Evolutionary conservation across 2,888 invertebrate species (phyloP).

Genomic region (Homarus gammarus): DNA sequence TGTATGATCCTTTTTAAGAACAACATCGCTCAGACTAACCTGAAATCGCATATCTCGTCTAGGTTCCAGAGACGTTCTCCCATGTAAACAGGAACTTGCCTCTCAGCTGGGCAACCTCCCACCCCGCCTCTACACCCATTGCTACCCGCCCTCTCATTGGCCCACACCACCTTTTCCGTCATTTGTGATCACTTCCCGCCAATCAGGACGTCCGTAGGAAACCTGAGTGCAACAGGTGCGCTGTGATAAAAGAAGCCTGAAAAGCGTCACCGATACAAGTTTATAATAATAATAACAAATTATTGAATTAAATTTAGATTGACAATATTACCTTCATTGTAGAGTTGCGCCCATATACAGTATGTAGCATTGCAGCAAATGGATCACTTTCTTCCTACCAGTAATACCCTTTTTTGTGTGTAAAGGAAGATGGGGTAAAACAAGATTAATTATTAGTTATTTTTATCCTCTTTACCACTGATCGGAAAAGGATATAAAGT

Average conservation of each 20-base stretch:
- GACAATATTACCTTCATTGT: background rate
- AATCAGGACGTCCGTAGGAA: slow-evolving; percentile 26
- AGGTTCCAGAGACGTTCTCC: slow-evolving; percentile 22
- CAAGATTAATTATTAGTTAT: no score
- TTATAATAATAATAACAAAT: background rate
- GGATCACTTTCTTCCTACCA: no score
- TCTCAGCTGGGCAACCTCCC: slow-evolving; percentile 5
- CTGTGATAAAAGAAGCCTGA: background rate
- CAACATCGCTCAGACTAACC: slow-evolving; percentile 20
- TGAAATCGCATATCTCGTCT: slow-evolving; percentile 23
- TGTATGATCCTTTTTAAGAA: background rate
- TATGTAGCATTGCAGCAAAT: no score
- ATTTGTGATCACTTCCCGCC: background rate
- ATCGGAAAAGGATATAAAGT: no score
- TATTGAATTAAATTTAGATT: background rate
- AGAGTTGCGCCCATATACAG: no score
- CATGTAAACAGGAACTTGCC: slow-evolving; percentile 51
- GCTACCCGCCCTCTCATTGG: slow-evolving; percentile 9
- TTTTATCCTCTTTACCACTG: no score
- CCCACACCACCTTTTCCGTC: background rate
- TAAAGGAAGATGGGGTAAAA: no score
- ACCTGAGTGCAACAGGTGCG: slow-evolving; percentile 30
- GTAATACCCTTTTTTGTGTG: no score
- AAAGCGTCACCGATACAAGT: background rate
- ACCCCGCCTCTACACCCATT: slow-evolving; percentile 3